Conservation (phyloP, 64 coral and sea anemone genomes). For the Exaiptasia diaphana region DNA sequence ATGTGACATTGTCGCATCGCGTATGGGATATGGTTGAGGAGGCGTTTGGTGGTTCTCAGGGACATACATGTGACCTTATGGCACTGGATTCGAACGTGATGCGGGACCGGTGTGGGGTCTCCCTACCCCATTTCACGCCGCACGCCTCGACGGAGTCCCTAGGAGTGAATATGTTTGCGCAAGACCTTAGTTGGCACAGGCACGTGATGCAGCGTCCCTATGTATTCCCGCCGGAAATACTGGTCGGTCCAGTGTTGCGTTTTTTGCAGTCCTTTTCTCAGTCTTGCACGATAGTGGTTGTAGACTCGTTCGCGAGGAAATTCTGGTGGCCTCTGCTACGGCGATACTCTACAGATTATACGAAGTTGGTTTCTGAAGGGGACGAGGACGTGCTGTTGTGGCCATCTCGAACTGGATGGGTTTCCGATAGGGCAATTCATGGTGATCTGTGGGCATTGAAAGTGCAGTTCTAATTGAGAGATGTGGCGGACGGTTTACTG, state of each 20-base stretch:
- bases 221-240: background rate
- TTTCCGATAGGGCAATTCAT: background rate
- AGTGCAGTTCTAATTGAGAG: background rate
- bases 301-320: background rate
- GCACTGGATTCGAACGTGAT: conserved; percentile 3
- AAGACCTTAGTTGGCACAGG: background rate
- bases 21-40: background rate
- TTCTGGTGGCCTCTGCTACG: background rate
- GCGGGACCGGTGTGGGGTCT: background rate
- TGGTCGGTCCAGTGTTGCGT: background rate
- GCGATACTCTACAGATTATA: background rate
- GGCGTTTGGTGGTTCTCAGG: background rate
- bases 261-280: background rate
- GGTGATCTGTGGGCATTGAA: conserved; percentile 34
- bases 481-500: background rate
- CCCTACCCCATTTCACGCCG: background rate
- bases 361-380: background rate
- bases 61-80: conserved; percentile 15
- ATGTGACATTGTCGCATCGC: background rate
- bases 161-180: background rate
- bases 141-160: background rate
- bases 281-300: background rate
- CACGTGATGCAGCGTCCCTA: background rate
- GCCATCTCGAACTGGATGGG: background rate
- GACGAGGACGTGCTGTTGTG: background rate